Evolutionary conservation across 1,140 invertebrate species (phyloP).

Genomic region (Caerostris extrusa): DNA sequence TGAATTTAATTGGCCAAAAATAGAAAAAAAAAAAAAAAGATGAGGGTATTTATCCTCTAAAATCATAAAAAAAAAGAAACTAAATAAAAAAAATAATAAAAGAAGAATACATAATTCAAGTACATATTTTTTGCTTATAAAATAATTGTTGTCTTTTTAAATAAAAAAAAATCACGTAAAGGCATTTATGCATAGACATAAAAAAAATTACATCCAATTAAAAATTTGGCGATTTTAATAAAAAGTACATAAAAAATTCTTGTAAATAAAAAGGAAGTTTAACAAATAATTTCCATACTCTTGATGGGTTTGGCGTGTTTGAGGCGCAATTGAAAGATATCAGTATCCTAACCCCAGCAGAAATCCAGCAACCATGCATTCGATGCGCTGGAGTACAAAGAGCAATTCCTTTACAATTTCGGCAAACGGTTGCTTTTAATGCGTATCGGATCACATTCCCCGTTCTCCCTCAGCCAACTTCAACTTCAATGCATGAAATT

Average conservation of each 20-base stretch:
- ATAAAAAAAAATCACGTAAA: too few relatives aligned
- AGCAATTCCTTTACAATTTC: conserved; percentile 55
- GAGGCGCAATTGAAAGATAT: background rate
- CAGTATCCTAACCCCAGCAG: background rate
- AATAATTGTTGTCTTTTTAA: too few relatives aligned
- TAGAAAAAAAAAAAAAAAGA: too few relatives aligned
- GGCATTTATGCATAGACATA: too few relatives aligned
- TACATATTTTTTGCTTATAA: too few relatives aligned
- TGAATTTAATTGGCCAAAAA: too few relatives aligned
- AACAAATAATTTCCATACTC: background rate
- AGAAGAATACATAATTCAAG: too few relatives aligned
- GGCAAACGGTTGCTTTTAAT: conserved; percentile 16
- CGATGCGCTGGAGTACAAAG: conserved; percentile 7
- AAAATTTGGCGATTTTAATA: background rate
- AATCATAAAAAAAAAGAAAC: too few relatives aligned
- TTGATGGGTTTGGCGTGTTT: background rate
- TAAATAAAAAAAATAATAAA: too few relatives aligned
- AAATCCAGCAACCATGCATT: conserved; percentile 14
- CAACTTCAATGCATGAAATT: conserved; percentile 34
- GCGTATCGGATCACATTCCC: conserved; percentile 44
- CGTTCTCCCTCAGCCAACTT: background rate
- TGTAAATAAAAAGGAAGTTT: too few relatives aligned
- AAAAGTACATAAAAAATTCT: background rate
- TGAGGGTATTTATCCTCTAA: too few relatives aligned
- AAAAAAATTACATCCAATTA: too few relatives aligned